Percentiles rank a stretch among this genome's conserved stretches.
phyloP scores from a whole-genome alignment of 2,113 vertebrate genomes.

The Reinhardtius hippoglossoides region DNA sequence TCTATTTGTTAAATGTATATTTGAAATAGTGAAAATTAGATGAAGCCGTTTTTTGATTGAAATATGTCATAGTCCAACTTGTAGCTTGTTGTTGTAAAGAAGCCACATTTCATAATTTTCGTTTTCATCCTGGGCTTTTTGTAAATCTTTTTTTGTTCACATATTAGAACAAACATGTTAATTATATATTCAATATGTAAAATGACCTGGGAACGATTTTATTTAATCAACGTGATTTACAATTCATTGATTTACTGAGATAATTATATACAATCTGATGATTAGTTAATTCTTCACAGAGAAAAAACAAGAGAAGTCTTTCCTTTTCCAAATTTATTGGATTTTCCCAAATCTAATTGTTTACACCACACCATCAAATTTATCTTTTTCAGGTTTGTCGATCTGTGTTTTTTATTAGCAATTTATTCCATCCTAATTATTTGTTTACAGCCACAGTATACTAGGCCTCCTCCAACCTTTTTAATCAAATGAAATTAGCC shows the following conservation, averaged over 20 bases:
- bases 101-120: background rate
- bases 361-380: conserved; percentile 19
- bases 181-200: background rate
- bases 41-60: background rate
- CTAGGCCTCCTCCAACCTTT: conserved; percentile 31
- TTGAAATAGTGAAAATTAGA: background rate
- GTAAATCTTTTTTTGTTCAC: no score
- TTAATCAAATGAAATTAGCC: conserved; percentile 44
- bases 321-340: conserved; percentile 1
- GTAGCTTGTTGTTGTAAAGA: background rate
- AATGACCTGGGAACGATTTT: background rate
- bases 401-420: conserved; percentile 61
- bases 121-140: no score
- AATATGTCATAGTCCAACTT: background rate
- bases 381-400: conserved; percentile 20
- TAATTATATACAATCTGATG: background rate
- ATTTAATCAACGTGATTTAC: conserved; percentile 7
- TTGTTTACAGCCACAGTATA: conserved; percentile 54
- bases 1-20: background rate
- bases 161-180: background rate
- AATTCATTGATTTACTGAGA: conserved; percentile 12
- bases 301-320: background rate
- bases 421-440: conserved; percentile 69
- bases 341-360: conserved; percentile 32
- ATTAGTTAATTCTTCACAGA: background rate